phyloP scores from a whole-genome alignment of 2,113 vertebrate species.

The Pampusana beccarii region DNA sequence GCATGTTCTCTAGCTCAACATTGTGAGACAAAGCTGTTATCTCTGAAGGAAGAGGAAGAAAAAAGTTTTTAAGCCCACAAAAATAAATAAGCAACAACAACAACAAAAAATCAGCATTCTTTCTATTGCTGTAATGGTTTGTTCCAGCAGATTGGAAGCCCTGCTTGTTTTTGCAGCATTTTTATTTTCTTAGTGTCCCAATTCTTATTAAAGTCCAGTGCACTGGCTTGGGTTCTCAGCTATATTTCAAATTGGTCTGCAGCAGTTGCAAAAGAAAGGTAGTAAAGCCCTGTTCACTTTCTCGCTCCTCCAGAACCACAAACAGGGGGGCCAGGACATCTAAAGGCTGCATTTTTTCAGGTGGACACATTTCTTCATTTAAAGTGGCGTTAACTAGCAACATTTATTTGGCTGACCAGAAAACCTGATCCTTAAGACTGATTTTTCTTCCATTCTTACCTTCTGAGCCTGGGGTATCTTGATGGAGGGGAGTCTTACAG shows the following conservation, averaged over 20 bases:
- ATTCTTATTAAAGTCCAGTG: background rate
- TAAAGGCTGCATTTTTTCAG: background rate
- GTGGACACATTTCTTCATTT: background rate
- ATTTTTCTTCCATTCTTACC: background rate
- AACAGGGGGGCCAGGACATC: background rate
- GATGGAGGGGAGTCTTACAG: background rate
- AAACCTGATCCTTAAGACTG: background rate
- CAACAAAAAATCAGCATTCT: background rate
- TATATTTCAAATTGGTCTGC: background rate
- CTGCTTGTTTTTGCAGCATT: background rate
- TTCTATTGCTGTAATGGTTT: background rate
- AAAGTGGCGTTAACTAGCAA: background rate
- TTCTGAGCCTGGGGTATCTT: background rate
- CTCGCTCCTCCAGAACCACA: background rate
- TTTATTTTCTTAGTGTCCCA: background rate
- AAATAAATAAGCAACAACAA: background rate
- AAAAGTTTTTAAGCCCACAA: background rate
- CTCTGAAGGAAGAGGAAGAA: background rate
- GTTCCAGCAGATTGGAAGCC: background rate
- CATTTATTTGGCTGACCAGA: background rate
- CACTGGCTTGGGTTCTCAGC: background rate
- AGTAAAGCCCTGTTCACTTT: background rate
- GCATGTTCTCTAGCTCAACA: background rate
- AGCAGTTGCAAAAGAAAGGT: background rate
- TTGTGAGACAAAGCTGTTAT: background rate